phyloP scores from a whole-genome alignment of 2,797 vertebrate genomes.

The Diplodus puntazzo region DNA sequence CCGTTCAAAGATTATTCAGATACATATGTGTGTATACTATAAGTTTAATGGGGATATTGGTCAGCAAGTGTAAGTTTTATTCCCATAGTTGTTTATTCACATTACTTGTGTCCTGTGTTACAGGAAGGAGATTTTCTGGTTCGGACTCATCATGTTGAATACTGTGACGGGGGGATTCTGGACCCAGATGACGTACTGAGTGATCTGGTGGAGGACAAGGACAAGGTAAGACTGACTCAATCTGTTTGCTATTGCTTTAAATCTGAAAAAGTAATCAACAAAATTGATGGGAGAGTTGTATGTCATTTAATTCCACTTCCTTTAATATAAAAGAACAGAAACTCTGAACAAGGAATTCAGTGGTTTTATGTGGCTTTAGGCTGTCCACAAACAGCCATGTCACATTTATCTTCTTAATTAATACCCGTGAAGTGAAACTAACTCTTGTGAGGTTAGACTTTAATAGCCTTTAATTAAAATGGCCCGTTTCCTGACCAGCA shows the following conservation, averaged over 20 bases:
- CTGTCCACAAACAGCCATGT: background rate
- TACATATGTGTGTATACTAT: background rate
- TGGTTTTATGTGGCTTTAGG: constrained; percentile 6
- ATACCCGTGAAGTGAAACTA: constrained; percentile 18
- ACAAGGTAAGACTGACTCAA: constrained; percentile 89
- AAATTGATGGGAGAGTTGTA: background rate
- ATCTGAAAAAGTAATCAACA: background rate
- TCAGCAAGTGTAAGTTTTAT: background rate
- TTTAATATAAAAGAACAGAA: background rate
- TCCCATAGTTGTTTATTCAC: background rate
- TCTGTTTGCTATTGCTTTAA: background rate
- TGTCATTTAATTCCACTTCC: background rate
- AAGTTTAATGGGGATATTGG: background rate
- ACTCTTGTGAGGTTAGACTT: constrained; percentile 5
- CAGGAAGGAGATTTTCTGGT: constrained; percentile 93
- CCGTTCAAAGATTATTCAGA: background rate
- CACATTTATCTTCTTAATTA: constrained; percentile 25
- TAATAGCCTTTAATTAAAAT: constrained; percentile 23
- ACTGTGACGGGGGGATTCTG: constrained; percentile 96
- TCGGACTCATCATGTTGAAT: constrained; percentile 95
- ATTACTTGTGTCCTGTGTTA: constrained; percentile 35
- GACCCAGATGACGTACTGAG: constrained; percentile 96
- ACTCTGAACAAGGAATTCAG: background rate
- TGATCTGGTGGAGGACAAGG: constrained; percentile 98
- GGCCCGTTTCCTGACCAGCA: constrained; percentile 1